phyloP scores from a whole-genome alignment of 2,888 invertebrate species.

The Desoria tigrina region DNA sequence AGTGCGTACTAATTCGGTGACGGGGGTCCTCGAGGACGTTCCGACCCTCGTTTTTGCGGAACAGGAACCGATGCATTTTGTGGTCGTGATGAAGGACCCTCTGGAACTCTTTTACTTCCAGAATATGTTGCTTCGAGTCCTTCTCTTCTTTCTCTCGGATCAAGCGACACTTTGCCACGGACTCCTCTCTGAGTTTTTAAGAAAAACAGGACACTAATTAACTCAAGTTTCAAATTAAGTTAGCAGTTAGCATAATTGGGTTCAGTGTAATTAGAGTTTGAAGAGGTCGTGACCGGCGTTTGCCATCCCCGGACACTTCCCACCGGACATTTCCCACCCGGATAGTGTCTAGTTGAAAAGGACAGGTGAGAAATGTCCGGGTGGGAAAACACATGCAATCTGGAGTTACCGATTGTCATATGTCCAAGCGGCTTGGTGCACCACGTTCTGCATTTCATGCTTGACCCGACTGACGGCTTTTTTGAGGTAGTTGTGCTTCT shows the following conservation, averaged over 20 bases:
- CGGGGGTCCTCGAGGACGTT: constrained; percentile 38
- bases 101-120: constrained; percentile 50
- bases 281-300: too few relatives aligned
- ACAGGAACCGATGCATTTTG: constrained; percentile 43
- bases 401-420: constrained; percentile 82
- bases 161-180: constrained; percentile 28
- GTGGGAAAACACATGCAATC: too few relatives aligned
- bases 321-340: too few relatives aligned
- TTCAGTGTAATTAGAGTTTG: too few relatives aligned
- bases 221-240: too few relatives aligned
- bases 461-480: constrained; percentile 76
- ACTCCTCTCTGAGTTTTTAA: constrained; percentile 45
- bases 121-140: constrained; percentile 47
- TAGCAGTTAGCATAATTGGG: too few relatives aligned
- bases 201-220: too few relatives aligned
- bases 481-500: constrained; percentile 75
- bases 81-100: constrained; percentile 46
- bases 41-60: constrained; percentile 34
- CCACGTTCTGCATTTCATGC: constrained; percentile 77
- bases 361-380: too few relatives aligned
- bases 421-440: constrained; percentile 83
- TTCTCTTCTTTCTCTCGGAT: constrained; percentile 45
- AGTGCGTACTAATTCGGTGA: too few relatives aligned
- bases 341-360: too few relatives aligned
- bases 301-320: too few relatives aligned